phyloP scores from a whole-genome alignment of 2,888 invertebrate species.

The Platypus cylindrus region DNA sequence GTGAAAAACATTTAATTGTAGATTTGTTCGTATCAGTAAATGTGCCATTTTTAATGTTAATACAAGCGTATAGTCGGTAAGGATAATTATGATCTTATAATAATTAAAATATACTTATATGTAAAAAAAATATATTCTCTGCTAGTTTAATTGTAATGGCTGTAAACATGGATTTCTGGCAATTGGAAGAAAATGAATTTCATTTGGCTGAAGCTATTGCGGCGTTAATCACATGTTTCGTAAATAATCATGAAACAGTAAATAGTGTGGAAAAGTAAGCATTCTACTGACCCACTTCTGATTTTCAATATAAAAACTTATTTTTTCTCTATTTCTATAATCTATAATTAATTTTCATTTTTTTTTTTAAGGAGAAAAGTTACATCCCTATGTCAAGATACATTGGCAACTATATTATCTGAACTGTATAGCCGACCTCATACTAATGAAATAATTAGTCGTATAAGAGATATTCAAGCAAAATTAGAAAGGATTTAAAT shows the following conservation, averaged over 20 bases:
- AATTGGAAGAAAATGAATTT: conserved; percentile 70
- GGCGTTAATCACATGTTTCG: conserved; percentile 56
- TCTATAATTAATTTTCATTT: conserved; percentile 7
- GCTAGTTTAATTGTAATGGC: conserved; percentile 55
- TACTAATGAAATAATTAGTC: conserved; percentile 46
- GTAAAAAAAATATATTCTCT: conserved; percentile 6
- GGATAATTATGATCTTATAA: conserved; percentile 21
- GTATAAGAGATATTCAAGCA: conserved; percentile 45
- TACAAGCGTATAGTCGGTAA: conserved; percentile 73
- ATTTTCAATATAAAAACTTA: not conserved
- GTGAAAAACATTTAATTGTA: conserved; percentile 64
- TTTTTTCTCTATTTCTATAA: conserved; percentile 1
- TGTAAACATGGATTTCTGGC: conserved; percentile 71
- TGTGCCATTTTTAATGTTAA: conserved; percentile 60
- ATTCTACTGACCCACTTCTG: not conserved
- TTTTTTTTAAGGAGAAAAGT: conserved; percentile 47
- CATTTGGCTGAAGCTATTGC: conserved; percentile 71
- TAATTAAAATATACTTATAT: conserved; percentile 1
- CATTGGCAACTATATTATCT: conserved; percentile 61
- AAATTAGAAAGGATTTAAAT: conserved; percentile 50
- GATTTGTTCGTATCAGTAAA: conserved; percentile 63
- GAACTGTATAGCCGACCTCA: conserved; percentile 64
- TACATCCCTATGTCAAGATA: conserved; percentile 57
- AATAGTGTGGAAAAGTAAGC: conserved; percentile 38
- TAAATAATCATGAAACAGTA: conserved; percentile 48